Evolutionary conservation across 2,888 invertebrate species (phyloP), one percentile per base, ranked within the genome.

Genomic region (Melipona bicolor): DNA sequence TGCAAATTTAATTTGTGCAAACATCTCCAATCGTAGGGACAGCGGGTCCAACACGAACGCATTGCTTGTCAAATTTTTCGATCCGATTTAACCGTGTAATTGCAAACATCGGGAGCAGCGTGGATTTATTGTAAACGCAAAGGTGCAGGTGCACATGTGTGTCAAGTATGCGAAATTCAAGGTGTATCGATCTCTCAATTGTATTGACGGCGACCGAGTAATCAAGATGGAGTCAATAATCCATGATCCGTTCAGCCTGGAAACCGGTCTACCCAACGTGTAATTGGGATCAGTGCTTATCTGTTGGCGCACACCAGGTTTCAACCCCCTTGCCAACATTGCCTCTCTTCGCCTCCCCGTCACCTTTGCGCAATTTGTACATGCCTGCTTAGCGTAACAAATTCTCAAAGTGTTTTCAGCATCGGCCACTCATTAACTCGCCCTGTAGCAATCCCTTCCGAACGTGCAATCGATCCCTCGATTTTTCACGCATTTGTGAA

Each of bases 281-380:
- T 94, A 94, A 94, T 94, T 93, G 92, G 93, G 93, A 94, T 94
- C 93, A 92, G 92, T 91, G 93, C 93, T 94, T 94, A 94, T 94
- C 94, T 91, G 89, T 88, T 91, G 89, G 91, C 88, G 92, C 93
- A 93, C 91, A 92, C 92, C 87, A 85, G 90, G 91, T 88, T 85
- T 77, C 80, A 68, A 67, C 52, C 84, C 86, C 83, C 81, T 76
- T 70, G 69, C 81, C 79, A 72, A 68, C 81, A 81, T 83, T 43
- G 21, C 84, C 67, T 73, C 75, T 62, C 77, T 76, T 72, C 61
- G 70, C 85, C 84, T 79, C 77, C 80, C 83, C 74, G 73, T 78
- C 64, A 79, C 80, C 81, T 84, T 86, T 67, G 74, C 84, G 84
- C 83, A 49, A 76, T 79, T 80, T 81, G 71, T 81, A 74, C 74